Base-by-base conservation (phyloP, 1,140 invertebrate genomes). In the Brachionus angularis region DNA sequence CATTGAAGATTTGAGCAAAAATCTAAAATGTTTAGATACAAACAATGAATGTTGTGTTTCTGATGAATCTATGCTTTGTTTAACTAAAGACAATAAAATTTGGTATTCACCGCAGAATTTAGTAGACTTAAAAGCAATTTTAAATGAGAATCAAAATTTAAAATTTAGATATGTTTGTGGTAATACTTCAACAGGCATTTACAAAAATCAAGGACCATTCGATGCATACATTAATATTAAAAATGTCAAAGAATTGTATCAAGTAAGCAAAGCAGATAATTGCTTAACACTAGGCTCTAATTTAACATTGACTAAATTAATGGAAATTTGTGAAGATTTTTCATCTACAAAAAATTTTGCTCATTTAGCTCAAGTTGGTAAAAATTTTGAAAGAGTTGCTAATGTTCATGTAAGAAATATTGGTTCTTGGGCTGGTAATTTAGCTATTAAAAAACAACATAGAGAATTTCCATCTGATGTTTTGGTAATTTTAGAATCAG, bases 371-470 rank as follows among this genome's bases (percentile, higher is more conserved):
- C 21, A 27, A 36, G 21, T 72, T 58, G 58, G 34, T 42, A 27
- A 72, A 14, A n/a, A n/a, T 36, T 12, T 72, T n/a, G 16, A 72
- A 14, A 33, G 12, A 42, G 10, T 72, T n/a, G 71, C 29, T 25
- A 46, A 64, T 47, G 21, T 50, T 39, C 44, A 46, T 31, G 29
- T 72, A 12, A 33, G 71, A 39, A 61, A 69, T 53, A 18, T 33
- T 2, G 71, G 87, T 86, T 7, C 67, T n/a, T 77, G 90, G 73
- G 89, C 88, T 42, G 89, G 89, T 33, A 91, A 91, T 76, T 79
- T 91, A 49, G 87, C 87, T 81, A 84, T 90, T 71, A 91, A 91
- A 79, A 85, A 89, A 73, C 75, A 79, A 5, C 83, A 88, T 74
- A 80, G 79, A 1, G 85, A 88, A 71, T 91, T 90, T 76, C 87